phyloP scores from a whole-genome alignment of 2,888 invertebrate genomes.

The Octonoba sinensis region DNA sequence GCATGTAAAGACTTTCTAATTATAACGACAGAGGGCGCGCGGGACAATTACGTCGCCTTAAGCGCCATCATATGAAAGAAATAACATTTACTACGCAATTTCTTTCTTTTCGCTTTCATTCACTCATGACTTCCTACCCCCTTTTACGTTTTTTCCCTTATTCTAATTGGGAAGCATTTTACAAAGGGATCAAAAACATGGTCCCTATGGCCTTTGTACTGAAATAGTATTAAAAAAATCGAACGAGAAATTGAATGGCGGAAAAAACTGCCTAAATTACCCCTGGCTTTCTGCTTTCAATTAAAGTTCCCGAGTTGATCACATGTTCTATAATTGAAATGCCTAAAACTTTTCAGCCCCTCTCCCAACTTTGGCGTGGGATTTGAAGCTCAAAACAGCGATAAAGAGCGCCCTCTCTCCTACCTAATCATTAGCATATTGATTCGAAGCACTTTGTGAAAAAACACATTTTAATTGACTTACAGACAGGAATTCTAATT shows the following conservation, averaged over 20 bases:
- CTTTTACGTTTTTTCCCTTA: conserved; percentile 8
- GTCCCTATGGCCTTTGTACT: conserved; percentile 39
- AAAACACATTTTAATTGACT: conserved; percentile 63
- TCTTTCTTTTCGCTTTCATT: conserved; percentile 28
- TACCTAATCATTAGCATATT: conserved; percentile 57
- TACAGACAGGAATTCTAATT: conserved; percentile 63
- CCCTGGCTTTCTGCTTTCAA: conserved; percentile 56
- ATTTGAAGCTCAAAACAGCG: conserved; percentile 29
- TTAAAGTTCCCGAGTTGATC: conserved; percentile 59
- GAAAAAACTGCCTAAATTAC: conserved; percentile 53
- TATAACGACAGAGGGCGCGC: conserved; percentile 32
- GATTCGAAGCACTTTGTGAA: conserved; percentile 32
- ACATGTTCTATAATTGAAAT: conserved; percentile 61
- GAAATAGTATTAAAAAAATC: conserved; percentile 22
- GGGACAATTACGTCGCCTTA: conserved; percentile 29
- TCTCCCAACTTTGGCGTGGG: conserved; percentile 12
- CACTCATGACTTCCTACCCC: conserved; percentile 18
- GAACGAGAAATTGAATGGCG: background rate
- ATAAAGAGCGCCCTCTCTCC: conserved; percentile 26
- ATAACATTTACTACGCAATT: conserved; percentile 39
- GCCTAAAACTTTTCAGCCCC: conserved; percentile 51
- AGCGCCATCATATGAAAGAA: conserved; percentile 47
- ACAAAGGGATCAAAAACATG: conserved; percentile 47
- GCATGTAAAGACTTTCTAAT: conserved; percentile 51
- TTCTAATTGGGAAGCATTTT: conserved; percentile 47